These are phyloP conservation scores for Drosophila rellima DNA, from an alignment of 2,888 invertebrate genomes.

Conservation along the genomic window DNA sequence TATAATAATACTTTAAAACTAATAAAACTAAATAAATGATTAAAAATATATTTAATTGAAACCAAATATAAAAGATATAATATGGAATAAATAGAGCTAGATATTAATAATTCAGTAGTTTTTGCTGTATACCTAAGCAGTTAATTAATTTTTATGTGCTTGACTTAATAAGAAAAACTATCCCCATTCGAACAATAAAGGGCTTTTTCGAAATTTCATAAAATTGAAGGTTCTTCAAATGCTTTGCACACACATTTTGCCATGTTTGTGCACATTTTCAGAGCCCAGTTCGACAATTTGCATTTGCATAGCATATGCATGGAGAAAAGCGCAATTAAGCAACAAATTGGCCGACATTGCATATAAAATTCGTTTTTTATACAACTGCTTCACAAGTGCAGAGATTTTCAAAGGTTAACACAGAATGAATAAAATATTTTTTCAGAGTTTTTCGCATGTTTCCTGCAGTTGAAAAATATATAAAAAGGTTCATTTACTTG, in stretches of 20 bases:
- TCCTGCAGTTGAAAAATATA: not conserved
- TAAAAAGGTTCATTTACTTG: not conserved
- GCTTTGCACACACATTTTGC: not conserved
- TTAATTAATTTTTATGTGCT: not conserved
- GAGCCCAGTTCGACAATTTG: not conserved
- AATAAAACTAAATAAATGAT: too few species aligned
- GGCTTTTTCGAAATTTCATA: not conserved
- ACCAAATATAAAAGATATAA: too few species aligned
- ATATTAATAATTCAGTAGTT: too few species aligned
- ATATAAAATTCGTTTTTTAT: not conserved
- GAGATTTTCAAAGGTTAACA: not conserved
- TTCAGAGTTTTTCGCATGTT: conserved; percentile 1
- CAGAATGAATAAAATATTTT: not conserved
- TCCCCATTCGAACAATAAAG: not conserved
- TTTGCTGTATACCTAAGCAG: too few species aligned
- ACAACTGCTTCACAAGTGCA: not conserved
- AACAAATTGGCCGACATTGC: conserved; percentile 1
- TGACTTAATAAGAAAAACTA: not conserved
- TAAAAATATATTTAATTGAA: too few species aligned
- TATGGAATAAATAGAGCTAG: too few species aligned
- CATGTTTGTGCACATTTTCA: not conserved
- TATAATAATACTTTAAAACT: too few species aligned
- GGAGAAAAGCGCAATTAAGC: conserved; percentile 6
- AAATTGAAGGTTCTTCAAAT: not conserved
- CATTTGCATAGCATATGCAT: conserved; percentile 1